Percentiles rank a stretch among this genome's conserved stretches.
Conservation (phyloP, 1,140 invertebrate species). For the Babylonia areolata region DNA sequence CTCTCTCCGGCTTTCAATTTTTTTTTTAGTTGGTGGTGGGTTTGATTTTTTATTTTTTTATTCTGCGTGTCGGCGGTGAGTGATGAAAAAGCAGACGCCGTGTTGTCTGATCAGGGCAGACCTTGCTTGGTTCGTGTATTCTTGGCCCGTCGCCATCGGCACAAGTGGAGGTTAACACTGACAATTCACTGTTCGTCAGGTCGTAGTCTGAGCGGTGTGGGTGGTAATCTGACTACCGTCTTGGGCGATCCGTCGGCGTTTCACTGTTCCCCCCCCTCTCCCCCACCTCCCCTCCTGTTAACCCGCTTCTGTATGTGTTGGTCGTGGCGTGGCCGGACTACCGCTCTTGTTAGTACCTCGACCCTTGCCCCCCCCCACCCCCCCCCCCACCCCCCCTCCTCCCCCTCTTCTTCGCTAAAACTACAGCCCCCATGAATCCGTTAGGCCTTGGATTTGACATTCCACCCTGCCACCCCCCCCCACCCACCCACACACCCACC, state of each 20-base stretch:
- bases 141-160: background rate
- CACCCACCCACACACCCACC: too few relatives aligned
- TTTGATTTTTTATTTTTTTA: background rate
- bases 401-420: background rate
- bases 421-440: background rate
- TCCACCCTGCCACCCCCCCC: too few relatives aligned
- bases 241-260: too few relatives aligned
- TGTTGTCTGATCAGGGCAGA: background rate
- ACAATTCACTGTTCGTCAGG: background rate
- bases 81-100: background rate
- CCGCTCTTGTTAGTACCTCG: too few relatives aligned
- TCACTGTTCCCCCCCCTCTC: too few relatives aligned
- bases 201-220: too few relatives aligned
- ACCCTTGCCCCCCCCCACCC: background rate
- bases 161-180: background rate
- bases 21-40: background rate
- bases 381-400: background rate
- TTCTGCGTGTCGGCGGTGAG: background rate
- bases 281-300: too few relatives aligned
- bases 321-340: too few relatives aligned
- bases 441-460: background rate
- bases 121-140: background rate
- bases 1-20: too few relatives aligned
- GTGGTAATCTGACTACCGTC: too few relatives aligned
- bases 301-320: too few relatives aligned